These are phyloP conservation scores for Phymorhynchus buccinoides DNA, from an alignment of 1,140 invertebrate species.

Conservation along the genomic window DNA sequence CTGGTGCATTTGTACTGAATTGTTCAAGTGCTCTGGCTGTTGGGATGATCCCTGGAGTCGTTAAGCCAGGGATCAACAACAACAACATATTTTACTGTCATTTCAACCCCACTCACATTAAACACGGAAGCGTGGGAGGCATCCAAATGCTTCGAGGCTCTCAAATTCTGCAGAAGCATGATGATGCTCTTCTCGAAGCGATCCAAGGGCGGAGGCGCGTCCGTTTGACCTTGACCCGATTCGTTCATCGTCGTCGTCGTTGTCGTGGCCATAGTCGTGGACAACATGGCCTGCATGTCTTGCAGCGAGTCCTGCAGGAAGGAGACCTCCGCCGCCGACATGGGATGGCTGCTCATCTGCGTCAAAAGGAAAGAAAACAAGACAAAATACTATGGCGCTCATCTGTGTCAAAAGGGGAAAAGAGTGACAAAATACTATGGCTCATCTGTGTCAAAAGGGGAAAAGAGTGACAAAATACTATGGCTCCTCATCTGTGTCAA, in stretches of 20 bases:
- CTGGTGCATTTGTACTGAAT: too few species aligned
- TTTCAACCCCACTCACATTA: background rate
- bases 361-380: background rate
- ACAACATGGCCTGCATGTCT: conserved; percentile 72
- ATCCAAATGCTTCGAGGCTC: conserved; percentile 38
- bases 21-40: too few species aligned
- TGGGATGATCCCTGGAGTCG: too few species aligned
- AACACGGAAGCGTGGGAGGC: background rate
- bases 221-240: background rate
- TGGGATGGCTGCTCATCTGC: background rate
- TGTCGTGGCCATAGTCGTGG: conserved; percentile 56
- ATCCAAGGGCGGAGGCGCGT: conserved; percentile 75
- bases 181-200: conserved; percentile 75
- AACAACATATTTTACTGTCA: too few species aligned
- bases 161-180: conserved; percentile 71
- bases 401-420: too few species aligned
- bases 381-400: too few species aligned
- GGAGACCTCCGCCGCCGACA: conserved; percentile 42
- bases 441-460: too few species aligned
- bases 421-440: too few species aligned
- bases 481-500: too few species aligned
- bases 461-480: too few species aligned
- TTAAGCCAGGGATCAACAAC: too few species aligned
- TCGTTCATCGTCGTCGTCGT: conserved; percentile 38
- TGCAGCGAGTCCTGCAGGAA: conserved; percentile 73